A percentile compares a stretch with the other conserved stretches of the same genome.
phyloP scores from a whole-genome alignment of 2,113 vertebrate species.

The Dolichotis patagonum region DNA sequence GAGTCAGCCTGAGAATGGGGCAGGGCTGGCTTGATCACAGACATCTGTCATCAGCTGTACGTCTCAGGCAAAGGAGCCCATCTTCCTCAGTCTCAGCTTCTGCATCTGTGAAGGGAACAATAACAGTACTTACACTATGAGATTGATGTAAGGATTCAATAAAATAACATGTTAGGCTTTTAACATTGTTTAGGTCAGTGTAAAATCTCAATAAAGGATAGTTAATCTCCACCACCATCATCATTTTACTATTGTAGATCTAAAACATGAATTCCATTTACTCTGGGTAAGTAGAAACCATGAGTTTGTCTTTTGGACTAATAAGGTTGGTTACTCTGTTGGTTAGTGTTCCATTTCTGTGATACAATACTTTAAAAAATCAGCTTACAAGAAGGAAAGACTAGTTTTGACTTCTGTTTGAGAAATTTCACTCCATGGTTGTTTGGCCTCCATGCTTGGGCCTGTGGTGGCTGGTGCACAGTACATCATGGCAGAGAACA shows the following conservation, averaged over 20 bases:
- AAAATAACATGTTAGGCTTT: neutral
- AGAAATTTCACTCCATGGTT: neutral
- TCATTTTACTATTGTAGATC: neutral
- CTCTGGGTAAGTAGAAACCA: neutral
- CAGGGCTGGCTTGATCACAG: neutral
- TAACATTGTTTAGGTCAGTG: neutral
- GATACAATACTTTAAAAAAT: neutral
- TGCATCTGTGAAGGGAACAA: neutral
- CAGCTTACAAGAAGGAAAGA: neutral
- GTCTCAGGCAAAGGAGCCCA: neutral
- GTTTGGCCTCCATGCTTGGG: too few relatives aligned
- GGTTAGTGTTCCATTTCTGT: neutral
- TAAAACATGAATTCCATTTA: neutral
- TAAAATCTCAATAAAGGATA: neutral
- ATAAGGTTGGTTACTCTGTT: neutral
- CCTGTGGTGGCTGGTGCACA: neutral
- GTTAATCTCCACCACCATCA: neutral
- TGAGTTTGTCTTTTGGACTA: neutral
- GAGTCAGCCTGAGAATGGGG: fast-evolving
- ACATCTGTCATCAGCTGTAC: neutral
- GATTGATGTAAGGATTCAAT: neutral
- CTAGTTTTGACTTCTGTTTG: neutral
- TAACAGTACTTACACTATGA: neutral
- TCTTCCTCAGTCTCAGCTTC: neutral
- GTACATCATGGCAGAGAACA: neutral